phyloP scores from a whole-genome alignment of 2,113 vertebrate species.

The Tyto alba region DNA sequence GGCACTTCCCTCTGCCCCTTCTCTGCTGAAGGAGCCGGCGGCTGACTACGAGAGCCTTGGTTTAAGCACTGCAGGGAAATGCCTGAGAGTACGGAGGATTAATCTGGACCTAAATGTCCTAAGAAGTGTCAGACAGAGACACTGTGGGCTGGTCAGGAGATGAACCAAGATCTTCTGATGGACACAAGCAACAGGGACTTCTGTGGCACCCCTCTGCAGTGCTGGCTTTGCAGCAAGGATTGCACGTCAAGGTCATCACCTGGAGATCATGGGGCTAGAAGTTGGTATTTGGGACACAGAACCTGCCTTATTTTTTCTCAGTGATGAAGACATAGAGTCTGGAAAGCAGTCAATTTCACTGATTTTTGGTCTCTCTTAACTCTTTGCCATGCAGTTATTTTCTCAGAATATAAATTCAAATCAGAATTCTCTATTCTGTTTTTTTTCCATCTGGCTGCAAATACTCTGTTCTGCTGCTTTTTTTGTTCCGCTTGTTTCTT shows the following conservation, averaged over 20 bases:
- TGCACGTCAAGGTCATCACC: accelerated
- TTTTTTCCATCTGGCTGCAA: neutral
- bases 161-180: neutral
- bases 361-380: neutral
- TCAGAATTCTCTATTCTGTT: neutral
- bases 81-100: neutral
- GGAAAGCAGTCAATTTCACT: neutral
- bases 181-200: neutral
- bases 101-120: too few relatives aligned
- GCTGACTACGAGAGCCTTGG: accelerated
- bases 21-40: accelerated
- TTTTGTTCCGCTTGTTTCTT: neutral
- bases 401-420: neutral
- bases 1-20: neutral
- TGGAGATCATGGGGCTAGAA: neutral
- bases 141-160: neutral
- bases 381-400: neutral
- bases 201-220: accelerated
- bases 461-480: neutral
- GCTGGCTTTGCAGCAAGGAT: neutral
- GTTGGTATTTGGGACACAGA: neutral
- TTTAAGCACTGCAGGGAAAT: accelerated
- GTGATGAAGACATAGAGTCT: neutral
- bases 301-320: neutral
- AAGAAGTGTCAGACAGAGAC: neutral